Evolutionary conservation across 2,113 vertebrate genomes (phyloP).

Genomic region (Beaufortia kweichowensis): DNA sequence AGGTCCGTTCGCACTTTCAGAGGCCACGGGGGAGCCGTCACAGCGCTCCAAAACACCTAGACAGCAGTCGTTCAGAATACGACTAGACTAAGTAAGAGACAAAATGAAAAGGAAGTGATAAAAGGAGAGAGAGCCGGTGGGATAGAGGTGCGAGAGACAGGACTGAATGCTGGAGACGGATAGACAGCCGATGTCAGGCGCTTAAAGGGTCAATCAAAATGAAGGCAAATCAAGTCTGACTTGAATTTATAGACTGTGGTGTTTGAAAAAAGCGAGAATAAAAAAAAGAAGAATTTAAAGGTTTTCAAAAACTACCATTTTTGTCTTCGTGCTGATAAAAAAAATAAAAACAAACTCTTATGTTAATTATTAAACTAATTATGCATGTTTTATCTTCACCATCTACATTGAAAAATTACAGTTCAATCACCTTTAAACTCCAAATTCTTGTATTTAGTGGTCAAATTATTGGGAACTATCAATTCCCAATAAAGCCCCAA

Average conservation of each 20-base stretch:
- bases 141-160: background rate
- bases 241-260: background rate
- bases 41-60: slow-evolving; percentile 13
- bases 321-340: too few species aligned
- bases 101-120: slow-evolving; percentile 12
- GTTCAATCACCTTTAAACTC: too few species aligned
- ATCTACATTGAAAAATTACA: too few species aligned
- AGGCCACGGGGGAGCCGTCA: slow-evolving; percentile 24
- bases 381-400: too few species aligned
- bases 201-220: slow-evolving; percentile 29
- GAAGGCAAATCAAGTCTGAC: slow-evolving; percentile 22
- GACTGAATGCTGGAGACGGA: slow-evolving; percentile 24
- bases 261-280: slow-evolving; percentile 4
- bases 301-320: too few species aligned
- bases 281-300: too few species aligned
- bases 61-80: slow-evolving; percentile 42
- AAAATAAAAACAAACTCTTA: too few species aligned
- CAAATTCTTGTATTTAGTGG: too few species aligned
- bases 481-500: too few species aligned
- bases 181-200: slow-evolving; percentile 38
- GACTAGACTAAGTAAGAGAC: slow-evolving; percentile 6
- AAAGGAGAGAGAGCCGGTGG: slow-evolving; percentile 21
- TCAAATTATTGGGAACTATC: too few species aligned
- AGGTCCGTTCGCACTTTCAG: slow-evolving; percentile 31
- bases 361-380: too few species aligned